These are phyloP conservation scores for Boloria selene DNA, from an alignment of 2,888 invertebrate genomes.

Conservation along the genomic window DNA sequence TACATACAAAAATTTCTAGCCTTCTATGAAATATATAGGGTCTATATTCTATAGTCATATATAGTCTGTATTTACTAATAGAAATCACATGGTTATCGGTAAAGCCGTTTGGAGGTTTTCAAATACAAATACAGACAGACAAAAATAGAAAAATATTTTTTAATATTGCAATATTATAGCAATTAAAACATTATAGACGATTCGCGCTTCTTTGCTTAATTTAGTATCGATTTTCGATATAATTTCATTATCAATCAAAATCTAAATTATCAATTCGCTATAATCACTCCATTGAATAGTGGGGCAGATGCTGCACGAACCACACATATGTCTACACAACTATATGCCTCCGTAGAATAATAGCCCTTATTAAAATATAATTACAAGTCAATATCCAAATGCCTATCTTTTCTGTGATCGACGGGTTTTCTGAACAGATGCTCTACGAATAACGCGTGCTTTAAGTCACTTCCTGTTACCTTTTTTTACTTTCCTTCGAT, in stretches of 20 bases:
- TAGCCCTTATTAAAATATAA: neutral
- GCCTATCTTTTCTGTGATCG: neutral
- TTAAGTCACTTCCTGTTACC: neutral
- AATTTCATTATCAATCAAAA: neutral
- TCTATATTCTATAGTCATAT: too few relatives aligned
- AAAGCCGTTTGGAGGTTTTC: too few relatives aligned
- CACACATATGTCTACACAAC: conserved; percentile 29
- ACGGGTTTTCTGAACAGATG: conserved; percentile 6
- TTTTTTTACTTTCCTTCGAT: neutral
- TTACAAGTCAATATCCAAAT: neutral
- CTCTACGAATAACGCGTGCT: conserved; percentile 14
- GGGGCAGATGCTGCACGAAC: conserved; percentile 59
- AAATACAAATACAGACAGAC: too few relatives aligned
- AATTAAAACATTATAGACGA: too few relatives aligned
- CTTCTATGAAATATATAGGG: too few relatives aligned
- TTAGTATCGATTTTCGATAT: neutral
- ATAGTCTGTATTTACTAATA: too few relatives aligned
- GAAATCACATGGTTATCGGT: too few relatives aligned
- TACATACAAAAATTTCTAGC: too few relatives aligned
- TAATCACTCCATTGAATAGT: conserved; percentile 20
- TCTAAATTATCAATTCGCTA: conserved; percentile 5
- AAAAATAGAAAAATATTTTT: too few relatives aligned
- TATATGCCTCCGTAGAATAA: neutral
- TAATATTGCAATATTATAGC: too few relatives aligned
- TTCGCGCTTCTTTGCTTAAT: neutral